A percentile compares a stretch with the other conserved stretches of the same genome.
These are phyloP conservation scores for Protaetia brevitarsis DNA, from an alignment of 1,140 invertebrate genomes.

Conservation along the genomic window DNA sequence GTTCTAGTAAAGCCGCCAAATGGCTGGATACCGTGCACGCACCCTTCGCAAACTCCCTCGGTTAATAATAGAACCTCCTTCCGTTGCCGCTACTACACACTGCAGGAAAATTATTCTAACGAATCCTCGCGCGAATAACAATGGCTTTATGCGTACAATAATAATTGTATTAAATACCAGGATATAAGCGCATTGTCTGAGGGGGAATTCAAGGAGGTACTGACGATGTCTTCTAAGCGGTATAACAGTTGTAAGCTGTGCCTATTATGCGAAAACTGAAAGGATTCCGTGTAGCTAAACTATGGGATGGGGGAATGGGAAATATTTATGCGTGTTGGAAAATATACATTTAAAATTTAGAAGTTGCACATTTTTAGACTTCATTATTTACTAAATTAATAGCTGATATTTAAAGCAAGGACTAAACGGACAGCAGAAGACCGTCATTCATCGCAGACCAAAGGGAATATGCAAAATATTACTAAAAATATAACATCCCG, in stretches of 20 bases:
- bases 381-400: too few species aligned
- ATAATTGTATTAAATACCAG: conserved; percentile 4
- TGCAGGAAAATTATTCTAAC: background rate
- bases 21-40: background rate
- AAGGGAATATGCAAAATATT: too few species aligned
- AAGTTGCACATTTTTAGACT: too few species aligned
- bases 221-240: background rate
- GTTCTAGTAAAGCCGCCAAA: background rate
- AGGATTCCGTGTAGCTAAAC: too few species aligned
- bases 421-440: too few species aligned
- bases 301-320: too few species aligned
- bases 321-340: too few species aligned
- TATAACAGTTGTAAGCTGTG: background rate
- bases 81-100: background rate
- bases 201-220: background rate
- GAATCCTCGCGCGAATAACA: conserved; percentile 7
- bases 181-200: background rate
- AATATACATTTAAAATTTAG: too few species aligned
- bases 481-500: too few species aligned
- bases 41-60: background rate
- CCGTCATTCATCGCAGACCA: too few species aligned
- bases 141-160: conserved; percentile 11
- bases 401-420: too few species aligned
- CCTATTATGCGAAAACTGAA: too few species aligned
- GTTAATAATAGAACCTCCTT: background rate